phyloP scores from a whole-genome alignment of 2,888 invertebrate species.

The Lasioglossum vierecki region DNA sequence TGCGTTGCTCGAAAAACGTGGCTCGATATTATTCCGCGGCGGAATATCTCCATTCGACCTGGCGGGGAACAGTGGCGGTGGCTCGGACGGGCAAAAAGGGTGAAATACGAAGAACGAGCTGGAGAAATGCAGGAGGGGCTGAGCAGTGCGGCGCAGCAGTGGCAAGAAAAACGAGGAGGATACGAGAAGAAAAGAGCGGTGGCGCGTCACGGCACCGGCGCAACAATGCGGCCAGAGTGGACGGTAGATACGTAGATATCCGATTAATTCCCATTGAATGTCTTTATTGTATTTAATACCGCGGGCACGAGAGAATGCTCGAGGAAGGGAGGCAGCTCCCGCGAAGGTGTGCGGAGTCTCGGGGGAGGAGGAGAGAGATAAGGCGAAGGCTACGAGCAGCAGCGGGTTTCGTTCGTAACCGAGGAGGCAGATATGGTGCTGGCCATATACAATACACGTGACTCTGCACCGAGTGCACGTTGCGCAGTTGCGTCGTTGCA shows the following conservation, averaged over 20 bases:
- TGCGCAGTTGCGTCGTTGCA: conserved; percentile 6
- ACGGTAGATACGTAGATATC: conserved; percentile 74
- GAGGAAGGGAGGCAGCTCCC: background rate
- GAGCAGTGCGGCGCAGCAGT: background rate
- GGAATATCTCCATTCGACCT: conserved; percentile 70
- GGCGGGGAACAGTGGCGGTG: background rate
- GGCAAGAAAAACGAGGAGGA: conserved; percentile 42
- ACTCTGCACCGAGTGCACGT: conserved; percentile 48
- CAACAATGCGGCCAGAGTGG: conserved; percentile 69
- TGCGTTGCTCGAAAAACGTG: conserved; percentile 59
- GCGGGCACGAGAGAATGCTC: conserved; percentile 32
- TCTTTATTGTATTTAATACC: conserved; percentile 83
- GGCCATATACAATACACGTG: conserved; percentile 64
- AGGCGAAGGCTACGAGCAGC: conserved; percentile 66
- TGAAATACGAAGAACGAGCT: conserved; percentile 50
- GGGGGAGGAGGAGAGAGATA: conserved; percentile 69
- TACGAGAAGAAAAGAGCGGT: conserved; percentile 34
- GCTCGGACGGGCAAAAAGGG: conserved; percentile 40
- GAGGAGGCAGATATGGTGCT: conserved; percentile 72
- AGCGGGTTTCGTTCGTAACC: conserved; percentile 34
- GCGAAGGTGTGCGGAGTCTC: conserved; percentile 30
- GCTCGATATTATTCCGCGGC: conserved; percentile 64
- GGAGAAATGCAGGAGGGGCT: background rate
- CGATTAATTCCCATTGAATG: conserved; percentile 82
- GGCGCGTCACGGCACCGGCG: conserved; percentile 62